A percentile compares a stretch with the other conserved stretches of the same genome.
These are phyloP conservation scores for Sprattus sprattus DNA, from an alignment of 2,113 vertebrate species.

Conservation along the genomic window DNA sequence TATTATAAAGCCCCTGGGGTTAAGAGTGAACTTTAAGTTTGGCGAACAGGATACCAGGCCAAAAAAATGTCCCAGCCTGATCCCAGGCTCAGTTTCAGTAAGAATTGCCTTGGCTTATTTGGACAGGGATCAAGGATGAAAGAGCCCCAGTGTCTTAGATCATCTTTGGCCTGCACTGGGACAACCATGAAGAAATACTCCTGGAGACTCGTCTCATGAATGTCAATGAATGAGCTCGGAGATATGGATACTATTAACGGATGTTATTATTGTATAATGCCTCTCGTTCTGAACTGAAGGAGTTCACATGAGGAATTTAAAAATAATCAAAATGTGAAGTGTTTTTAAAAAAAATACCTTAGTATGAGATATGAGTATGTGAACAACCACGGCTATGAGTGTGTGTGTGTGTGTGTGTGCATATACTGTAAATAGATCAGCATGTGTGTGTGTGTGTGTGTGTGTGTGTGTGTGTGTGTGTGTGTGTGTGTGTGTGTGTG, in stretches of 20 bases:
- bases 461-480: neutral
- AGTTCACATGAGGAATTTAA: neutral
- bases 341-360: neutral
- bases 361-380: neutral
- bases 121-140: neutral
- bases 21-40: neutral
- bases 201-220: neutral
- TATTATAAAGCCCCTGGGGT: neutral
- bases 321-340: neutral
- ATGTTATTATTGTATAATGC: slow-evolving; percentile 3
- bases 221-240: neutral
- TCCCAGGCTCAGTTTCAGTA: neutral
- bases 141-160: slow-evolving; percentile 5
- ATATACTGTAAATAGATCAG: neutral
- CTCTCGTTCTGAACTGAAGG: neutral
- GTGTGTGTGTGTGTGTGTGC: slow-evolving; percentile 6
- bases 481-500: neutral
- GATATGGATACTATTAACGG: neutral
- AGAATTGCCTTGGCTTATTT: slow-evolving; percentile 9
- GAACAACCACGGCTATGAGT: neutral
- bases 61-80: neutral
- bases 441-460: neutral
- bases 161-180: neutral
- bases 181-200: neutral
- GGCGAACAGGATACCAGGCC: neutral